A percentile compares a stretch with the other conserved stretches of the same genome.
Conservation (phyloP, 2,113 vertebrate genomes). For the Hypocryptadius cinnamomeus region DNA sequence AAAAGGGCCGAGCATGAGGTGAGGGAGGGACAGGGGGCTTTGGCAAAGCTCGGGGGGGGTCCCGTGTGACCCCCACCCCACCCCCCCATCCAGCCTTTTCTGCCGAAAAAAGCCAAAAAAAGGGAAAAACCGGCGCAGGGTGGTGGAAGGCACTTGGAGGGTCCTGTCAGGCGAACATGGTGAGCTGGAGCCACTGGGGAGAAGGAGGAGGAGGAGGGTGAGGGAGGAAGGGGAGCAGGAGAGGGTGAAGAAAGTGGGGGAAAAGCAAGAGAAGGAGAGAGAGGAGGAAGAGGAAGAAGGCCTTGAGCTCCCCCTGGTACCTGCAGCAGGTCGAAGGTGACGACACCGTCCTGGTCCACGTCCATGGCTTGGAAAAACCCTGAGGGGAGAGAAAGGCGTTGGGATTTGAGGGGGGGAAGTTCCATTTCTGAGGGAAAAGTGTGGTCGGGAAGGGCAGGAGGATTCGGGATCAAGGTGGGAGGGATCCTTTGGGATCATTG, state of each 20-base stretch:
- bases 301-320: slow-evolving; percentile 3
- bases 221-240: too few species aligned
- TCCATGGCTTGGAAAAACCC: slow-evolving; percentile 86
- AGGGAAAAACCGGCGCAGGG: background rate
- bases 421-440: fast-evolving
- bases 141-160: slow-evolving; percentile 52
- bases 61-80: background rate
- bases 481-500: background rate
- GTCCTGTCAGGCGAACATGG: slow-evolving; percentile 69
- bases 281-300: background rate
- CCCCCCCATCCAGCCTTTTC: background rate
- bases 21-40: background rate
- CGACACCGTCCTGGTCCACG: slow-evolving; percentile 73
- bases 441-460: fast-evolving
- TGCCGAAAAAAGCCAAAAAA: background rate
- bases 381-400: background rate
- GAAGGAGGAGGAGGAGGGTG: background rate
- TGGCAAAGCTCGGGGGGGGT: background rate
- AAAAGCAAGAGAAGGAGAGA: background rate
- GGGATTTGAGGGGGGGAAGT: background rate
- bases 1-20: background rate
- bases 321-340: slow-evolving; percentile 80
- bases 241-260: too few species aligned
- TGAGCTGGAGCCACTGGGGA: slow-evolving; percentile 71
- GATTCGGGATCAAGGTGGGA: background rate